These are phyloP conservation scores for Amblyornis subalaris DNA, from an alignment of 2,113 vertebrate species.

Conservation along the genomic window DNA sequence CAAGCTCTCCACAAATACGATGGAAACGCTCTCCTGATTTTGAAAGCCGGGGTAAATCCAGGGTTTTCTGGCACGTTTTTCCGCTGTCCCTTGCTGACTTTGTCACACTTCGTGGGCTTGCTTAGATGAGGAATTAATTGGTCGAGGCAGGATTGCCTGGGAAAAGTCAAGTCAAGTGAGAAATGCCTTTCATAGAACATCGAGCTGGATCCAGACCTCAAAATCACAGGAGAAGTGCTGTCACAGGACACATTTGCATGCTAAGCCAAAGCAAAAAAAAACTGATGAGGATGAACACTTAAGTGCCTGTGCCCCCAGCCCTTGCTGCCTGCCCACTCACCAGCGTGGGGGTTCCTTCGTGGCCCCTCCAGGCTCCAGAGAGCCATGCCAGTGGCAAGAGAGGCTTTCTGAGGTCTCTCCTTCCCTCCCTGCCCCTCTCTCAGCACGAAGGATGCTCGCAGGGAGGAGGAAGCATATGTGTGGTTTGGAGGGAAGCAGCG, in stretches of 20 bases:
- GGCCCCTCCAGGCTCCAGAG: neutral
- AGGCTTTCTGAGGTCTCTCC: neutral
- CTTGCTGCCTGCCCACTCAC: neutral
- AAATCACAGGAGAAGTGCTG: neutral
- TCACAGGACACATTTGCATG: neutral
- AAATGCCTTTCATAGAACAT: neutral
- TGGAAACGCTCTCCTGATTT: neutral
- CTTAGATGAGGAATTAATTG: neutral
- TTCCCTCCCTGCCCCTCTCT: neutral
- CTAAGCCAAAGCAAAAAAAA: neutral
- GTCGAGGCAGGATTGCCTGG: neutral
- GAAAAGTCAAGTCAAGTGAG: constrained; percentile 14
- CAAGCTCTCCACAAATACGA: neutral
- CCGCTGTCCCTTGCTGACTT: neutral
- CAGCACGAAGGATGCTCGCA: neutral
- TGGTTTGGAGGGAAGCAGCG: neutral
- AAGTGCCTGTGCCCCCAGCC: neutral
- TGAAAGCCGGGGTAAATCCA: neutral
- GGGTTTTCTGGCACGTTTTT: neutral
- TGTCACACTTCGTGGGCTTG: neutral
- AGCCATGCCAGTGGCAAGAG: neutral
- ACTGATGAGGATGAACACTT: neutral
- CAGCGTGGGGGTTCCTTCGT: fast-evolving
- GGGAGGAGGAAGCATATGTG: neutral
- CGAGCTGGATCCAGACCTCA: neutral